Evolutionary conservation across 1,140 invertebrate genomes (phyloP), one percentile per base, ranked within the genome.

Genomic region (Drosophila tani): DNA sequence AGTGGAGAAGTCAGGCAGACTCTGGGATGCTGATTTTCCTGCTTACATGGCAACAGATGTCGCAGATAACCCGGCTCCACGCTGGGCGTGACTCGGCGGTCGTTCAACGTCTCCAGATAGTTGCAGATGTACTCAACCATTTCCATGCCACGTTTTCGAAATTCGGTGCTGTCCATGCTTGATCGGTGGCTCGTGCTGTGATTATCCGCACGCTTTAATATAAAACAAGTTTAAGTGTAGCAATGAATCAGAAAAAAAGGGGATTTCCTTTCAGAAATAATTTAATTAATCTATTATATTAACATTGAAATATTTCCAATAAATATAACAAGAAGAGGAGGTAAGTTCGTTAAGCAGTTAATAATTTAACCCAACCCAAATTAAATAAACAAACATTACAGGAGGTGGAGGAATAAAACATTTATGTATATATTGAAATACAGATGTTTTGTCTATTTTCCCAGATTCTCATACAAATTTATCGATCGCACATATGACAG

Each of bases 121-220:
- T 98, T 95, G 92, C 98, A 98, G 68, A 99, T 99, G 93, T 99
- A 99, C 91, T 99, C 99, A 21, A 99, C 96, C 98, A 99, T 99
- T 93, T 99, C 97, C 93, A 97, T 97, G 14, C 98, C 98, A 47
- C 96, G 95, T 75, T 95, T 94, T 35, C 98, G 95, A 94, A 99
- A 99, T 93, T 99, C 98, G 51, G 96, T 94, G 46, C 96, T 95
- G 92, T 99, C 96, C 98, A 99, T 99, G 47, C 65, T 59, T 53
- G 19, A 12, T 75, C 41, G 38, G 21, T 55, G 55, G 40, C 57
- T 19, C 64, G 70, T 63, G 35, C 43, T 67, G 41, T 8, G 7
- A 24, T 56, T 27, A 47, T 40, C 17, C 71, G 27, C 50, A 56
- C 69, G 73, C 51, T 38, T 46, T 2, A 24, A 35, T 41, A 49